A percentile compares a stretch with the other conserved stretches of the same genome.
Conservation (phyloP, 1,140 invertebrate genomes). For the Patella vulgata region DNA sequence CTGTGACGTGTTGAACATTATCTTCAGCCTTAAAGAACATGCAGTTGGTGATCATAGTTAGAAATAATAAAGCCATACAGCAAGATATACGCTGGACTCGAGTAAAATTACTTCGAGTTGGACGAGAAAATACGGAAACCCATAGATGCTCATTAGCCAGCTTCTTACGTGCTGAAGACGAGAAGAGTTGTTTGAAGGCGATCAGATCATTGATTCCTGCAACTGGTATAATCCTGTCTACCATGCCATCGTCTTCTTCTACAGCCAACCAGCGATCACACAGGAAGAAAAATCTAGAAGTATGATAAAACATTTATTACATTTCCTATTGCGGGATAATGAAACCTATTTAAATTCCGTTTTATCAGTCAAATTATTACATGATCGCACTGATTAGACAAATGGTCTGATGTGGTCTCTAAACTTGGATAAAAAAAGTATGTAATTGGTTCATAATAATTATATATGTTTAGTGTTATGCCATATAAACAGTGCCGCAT, state of each 20-base stretch:
- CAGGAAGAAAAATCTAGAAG: slow-evolving; percentile 59
- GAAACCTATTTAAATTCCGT: neutral
- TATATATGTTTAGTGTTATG: neutral
- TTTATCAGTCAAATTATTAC: too few relatives aligned
- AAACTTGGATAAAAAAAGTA: too few relatives aligned
- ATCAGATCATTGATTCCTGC: slow-evolving; percentile 63
- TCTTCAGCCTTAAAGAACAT: slow-evolving; percentile 65
- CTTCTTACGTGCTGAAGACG: slow-evolving; percentile 65
- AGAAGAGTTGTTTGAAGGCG: slow-evolving; percentile 66
- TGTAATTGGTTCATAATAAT: too few relatives aligned
- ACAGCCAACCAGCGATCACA: slow-evolving; percentile 65
- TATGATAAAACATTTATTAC: neutral
- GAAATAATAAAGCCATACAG: slow-evolving; percentile 64
- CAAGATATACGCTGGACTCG: slow-evolving; percentile 66
- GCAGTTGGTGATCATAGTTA: slow-evolving; percentile 67
- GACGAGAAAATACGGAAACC: slow-evolving; percentile 65
- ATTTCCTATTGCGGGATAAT: neutral
- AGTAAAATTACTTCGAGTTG: slow-evolving; percentile 64
- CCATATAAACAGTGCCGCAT: neutral
- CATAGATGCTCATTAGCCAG: slow-evolving; percentile 67
- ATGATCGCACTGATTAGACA: too few relatives aligned
- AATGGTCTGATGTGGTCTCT: too few relatives aligned
- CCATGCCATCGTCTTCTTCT: slow-evolving; percentile 66
- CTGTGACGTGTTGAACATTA: slow-evolving; percentile 26
- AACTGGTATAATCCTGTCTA: slow-evolving; percentile 65